Base-by-base conservation (phyloP, 2,113 vertebrate species). In the Nesogale talazaci region DNA sequence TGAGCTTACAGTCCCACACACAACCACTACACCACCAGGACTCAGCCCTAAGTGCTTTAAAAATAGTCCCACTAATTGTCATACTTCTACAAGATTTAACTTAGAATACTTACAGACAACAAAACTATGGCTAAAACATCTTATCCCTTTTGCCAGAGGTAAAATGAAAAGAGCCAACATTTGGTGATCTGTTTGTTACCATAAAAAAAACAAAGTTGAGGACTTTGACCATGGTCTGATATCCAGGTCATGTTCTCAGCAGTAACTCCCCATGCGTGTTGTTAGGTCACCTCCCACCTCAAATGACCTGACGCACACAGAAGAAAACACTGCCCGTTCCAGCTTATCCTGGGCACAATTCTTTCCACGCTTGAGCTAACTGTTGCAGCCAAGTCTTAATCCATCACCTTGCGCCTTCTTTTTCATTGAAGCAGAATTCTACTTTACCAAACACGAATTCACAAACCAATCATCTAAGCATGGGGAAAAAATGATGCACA, bases 261-360 rank as follows among this genome's bases (percentile, higher is more conserved):
- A 20, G 31, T 25, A 56, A 56, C 56, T 86, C 57, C 63, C 20
- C 0, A 0, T 0, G 6, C 27, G 29, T 11, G 46, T 52, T 52
- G 5, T 9, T 52, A 52, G 46, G 46, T 52, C 46, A 52, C 9
- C 9, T 6, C 46, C 46, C 9, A 11, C 46, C 46, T 52, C 46
- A 12, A 52, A 12, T 52, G 46, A 52, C 46, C 46, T 52, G 10
- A 12, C 14, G 46, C 46, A 5, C 46, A 52, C 46, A 52, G 46
- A 5, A 52, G 46, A 12, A 10, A 52, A 52, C 46, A 52, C 46
- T 52, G 46, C 46, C 46, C 46, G 9, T 12, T 52, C 46, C 46
- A 52, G 46, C 9, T 52, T n/a, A n/a, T n/a, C 46, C 46, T 2
- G 46, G 46, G 42, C 5, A 52, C 46, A 52, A 2, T 11, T 52